Conservation (phyloP, 1,140 invertebrate species). For the Nebria ingens region DNA sequence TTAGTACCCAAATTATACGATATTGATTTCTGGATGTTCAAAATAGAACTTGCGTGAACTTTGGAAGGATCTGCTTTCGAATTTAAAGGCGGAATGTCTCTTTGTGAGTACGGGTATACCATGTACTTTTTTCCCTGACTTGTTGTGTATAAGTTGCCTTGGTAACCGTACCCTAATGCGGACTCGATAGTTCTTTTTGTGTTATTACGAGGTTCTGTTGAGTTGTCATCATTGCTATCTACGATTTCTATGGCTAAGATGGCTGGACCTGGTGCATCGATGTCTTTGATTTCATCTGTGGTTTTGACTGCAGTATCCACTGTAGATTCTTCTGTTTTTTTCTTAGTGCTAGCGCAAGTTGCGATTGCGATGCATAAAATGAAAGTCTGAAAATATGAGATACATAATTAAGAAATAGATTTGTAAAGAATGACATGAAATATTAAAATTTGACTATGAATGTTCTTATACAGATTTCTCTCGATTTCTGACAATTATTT, state of each 20-base stretch:
- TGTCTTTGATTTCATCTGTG: slow-evolving; percentile 13
- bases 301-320: too few species aligned
- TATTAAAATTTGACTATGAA: too few species aligned
- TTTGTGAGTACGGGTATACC: slow-evolving; percentile 48
- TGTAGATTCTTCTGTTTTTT: too few species aligned
- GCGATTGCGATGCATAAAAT: background rate
- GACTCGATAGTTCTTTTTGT: slow-evolving; percentile 46
- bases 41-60: background rate
- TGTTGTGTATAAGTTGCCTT: slow-evolving; percentile 36
- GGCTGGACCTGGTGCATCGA: slow-evolving; percentile 35
- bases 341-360: background rate
- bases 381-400: background rate
- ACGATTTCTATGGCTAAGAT: slow-evolving; percentile 48
- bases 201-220: slow-evolving; percentile 36
- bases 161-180: slow-evolving; percentile 45
- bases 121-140: slow-evolving; percentile 41
- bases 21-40: slow-evolving; percentile 17
- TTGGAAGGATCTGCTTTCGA: slow-evolving; percentile 4
- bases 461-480: too few species aligned
- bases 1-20: slow-evolving; percentile 16
- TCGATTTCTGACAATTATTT: too few species aligned
- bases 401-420: background rate
- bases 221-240: slow-evolving; percentile 36
- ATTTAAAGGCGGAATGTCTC: slow-evolving; percentile 37
- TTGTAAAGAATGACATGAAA: background rate